Percentiles rank a stretch among this genome's conserved stretches.
phyloP scores from a whole-genome alignment of 1,140 invertebrate genomes.

The Cydia amplana region DNA sequence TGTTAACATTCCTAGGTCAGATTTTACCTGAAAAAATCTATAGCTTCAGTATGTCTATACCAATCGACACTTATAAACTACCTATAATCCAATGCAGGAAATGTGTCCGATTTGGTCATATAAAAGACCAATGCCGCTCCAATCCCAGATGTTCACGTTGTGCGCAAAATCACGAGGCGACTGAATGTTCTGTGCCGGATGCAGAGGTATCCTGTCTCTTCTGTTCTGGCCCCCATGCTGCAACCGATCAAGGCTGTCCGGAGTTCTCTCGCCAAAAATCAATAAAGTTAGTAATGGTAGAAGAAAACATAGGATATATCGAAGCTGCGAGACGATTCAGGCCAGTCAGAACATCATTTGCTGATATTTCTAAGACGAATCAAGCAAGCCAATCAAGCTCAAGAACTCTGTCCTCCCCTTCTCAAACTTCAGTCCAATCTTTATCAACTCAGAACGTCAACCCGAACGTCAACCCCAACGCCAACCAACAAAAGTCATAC shows the following conservation, averaged over 20 bases:
- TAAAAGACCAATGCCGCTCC: not conserved
- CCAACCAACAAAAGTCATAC: no score
- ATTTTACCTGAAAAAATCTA: constrained; percentile 35
- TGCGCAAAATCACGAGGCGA: not conserved
- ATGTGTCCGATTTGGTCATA: constrained; percentile 38
- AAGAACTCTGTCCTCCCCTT: not conserved
- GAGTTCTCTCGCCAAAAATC: constrained; percentile 26
- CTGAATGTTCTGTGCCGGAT: constrained; percentile 5
- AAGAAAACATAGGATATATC: constrained; percentile 8
- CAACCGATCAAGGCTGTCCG: constrained; percentile 19
- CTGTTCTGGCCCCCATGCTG: constrained; percentile 30
- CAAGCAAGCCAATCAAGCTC: not conserved
- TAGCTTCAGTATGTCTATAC: constrained; percentile 36
- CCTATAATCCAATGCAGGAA: constrained; percentile 34
- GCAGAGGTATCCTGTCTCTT: not conserved
- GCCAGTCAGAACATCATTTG: not conserved
- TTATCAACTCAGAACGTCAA: no score
- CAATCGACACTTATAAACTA: constrained; percentile 32
- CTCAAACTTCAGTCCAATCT: not conserved
- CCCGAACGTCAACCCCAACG: no score
- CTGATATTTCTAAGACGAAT: not conserved
- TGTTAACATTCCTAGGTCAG: constrained; percentile 40
- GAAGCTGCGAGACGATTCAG: constrained; percentile 15
- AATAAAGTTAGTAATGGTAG: not conserved
- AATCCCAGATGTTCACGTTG: no score